Percentiles rank a stretch among this genome's conserved stretches.
These are phyloP conservation scores for Chloropsis cyanopogon DNA, from an alignment of 2,113 vertebrate genomes.

Conservation along the genomic window DNA sequence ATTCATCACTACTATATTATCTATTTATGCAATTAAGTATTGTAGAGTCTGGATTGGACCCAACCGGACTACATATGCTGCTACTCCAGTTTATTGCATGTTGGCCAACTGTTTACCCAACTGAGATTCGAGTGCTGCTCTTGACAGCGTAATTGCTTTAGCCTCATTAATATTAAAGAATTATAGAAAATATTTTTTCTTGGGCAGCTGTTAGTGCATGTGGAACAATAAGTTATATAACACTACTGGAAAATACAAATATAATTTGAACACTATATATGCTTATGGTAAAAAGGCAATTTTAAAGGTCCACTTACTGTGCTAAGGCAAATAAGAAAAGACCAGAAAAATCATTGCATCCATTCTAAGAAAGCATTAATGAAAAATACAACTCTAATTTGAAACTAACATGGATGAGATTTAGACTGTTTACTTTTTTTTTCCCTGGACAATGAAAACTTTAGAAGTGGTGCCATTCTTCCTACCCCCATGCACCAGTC, in stretches of 20 bases:
- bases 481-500: background rate
- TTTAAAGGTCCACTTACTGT: background rate
- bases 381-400: background rate
- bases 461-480: background rate
- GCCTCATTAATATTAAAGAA: conserved; percentile 60
- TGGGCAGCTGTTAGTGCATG: conserved; percentile 35
- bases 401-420: background rate
- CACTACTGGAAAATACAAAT: background rate
- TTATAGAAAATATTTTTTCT: conserved; percentile 45
- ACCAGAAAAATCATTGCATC: background rate
- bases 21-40: conserved; percentile 60
- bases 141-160: conserved; percentile 48
- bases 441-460: background rate
- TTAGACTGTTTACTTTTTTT: background rate
- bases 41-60: conserved; percentile 49
- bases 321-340: background rate
- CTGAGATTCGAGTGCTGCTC: conserved; percentile 34
- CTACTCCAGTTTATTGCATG: conserved; percentile 43
- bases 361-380: background rate
- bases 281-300: background rate
- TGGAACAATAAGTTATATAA: conserved; percentile 29
- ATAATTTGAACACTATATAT: background rate
- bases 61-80: conserved; percentile 60
- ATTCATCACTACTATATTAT: conserved; percentile 46
- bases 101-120: conserved; percentile 67